A percentile compares a stretch with the other conserved stretches of the same genome.
phyloP scores from a whole-genome alignment of 2,113 vertebrate genomes.

The Poeciliopsis occidentalis region DNA sequence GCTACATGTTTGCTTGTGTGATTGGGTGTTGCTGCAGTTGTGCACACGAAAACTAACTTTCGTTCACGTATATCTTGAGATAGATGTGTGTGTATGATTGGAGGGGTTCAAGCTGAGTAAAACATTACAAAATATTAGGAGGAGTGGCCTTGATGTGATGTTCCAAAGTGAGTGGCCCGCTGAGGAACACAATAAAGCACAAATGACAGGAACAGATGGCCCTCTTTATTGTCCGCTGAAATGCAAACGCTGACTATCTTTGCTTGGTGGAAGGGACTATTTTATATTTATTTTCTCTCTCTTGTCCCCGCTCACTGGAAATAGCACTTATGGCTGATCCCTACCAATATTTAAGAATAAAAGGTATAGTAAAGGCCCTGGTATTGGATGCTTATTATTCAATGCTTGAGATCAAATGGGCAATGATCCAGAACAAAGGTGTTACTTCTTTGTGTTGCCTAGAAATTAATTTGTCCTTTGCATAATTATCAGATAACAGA shows the following conservation, averaged over 20 bases:
- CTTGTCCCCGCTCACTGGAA: constrained; percentile 67
- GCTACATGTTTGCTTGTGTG: constrained; percentile 12
- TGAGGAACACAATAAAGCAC: constrained; percentile 80
- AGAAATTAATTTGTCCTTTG: too few species aligned
- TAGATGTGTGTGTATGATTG: constrained; percentile 17
- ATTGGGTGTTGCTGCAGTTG: constrained; percentile 21
- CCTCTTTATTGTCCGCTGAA: constrained; percentile 81
- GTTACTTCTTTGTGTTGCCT: background rate
- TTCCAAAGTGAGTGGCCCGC: constrained; percentile 70
- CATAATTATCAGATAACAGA: background rate
- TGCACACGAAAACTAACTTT: constrained; percentile 5
- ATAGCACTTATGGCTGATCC: constrained; percentile 68
- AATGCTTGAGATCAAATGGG: constrained; percentile 62
- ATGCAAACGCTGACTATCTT: constrained; percentile 82
- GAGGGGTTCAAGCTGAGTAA: constrained; percentile 18
- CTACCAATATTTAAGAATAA: constrained; percentile 69
- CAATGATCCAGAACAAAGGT: constrained; percentile 52
- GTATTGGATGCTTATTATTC: constrained; percentile 63
- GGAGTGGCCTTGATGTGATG: constrained; percentile 51
- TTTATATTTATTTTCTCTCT: constrained; percentile 77
- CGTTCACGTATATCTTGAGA: background rate
- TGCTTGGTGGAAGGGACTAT: constrained; percentile 69
- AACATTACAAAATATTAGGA: constrained; percentile 28
- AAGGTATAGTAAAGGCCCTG: constrained; percentile 55
- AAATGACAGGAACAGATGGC: constrained; percentile 83